Conservation (phyloP, 2,888 invertebrate species). For the Hemistola chrysoprasaria region DNA sequence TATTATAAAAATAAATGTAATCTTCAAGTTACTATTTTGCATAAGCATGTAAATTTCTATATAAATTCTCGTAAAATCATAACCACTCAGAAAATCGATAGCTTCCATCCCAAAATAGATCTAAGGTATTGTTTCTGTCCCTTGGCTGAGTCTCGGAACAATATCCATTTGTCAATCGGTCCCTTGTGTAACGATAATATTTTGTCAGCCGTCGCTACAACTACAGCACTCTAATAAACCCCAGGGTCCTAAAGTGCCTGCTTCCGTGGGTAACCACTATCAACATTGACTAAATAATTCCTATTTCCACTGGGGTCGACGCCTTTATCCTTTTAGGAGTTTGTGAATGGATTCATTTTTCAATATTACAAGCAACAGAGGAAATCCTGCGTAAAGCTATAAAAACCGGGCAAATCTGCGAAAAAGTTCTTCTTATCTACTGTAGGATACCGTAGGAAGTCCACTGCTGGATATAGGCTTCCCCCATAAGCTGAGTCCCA, state of each 20-base stretch:
- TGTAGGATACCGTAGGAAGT: too few relatives aligned
- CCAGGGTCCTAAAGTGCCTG: slow-evolving; percentile 47
- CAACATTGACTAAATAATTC: slow-evolving; percentile 28
- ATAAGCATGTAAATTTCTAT: too few relatives aligned
- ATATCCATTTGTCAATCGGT: slow-evolving; percentile 36
- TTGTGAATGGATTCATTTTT: too few relatives aligned
- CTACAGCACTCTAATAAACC: slow-evolving; percentile 53
- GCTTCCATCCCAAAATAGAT: slow-evolving; percentile 3
- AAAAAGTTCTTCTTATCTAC: too few relatives aligned
- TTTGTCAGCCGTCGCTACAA: slow-evolving; percentile 63
- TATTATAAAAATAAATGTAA: too few relatives aligned
- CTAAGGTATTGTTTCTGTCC: slow-evolving; percentile 6
- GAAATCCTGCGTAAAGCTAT: too few relatives aligned
- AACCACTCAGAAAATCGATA: not conserved
- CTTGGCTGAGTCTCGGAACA: slow-evolving; percentile 17
- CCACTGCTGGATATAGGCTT: too few relatives aligned
- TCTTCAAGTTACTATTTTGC: too few relatives aligned
- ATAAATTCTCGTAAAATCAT: not conserved
- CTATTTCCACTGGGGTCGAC: slow-evolving; percentile 6
- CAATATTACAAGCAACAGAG: too few relatives aligned
- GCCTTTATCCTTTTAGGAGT: too few relatives aligned
- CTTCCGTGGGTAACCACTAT: slow-evolving; percentile 42
- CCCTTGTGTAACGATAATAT: slow-evolving; percentile 47
- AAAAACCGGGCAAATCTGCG: too few relatives aligned
- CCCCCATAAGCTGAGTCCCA: too few relatives aligned